Evolutionary conservation across 2,888 invertebrate genomes (phyloP).

Genomic region (Beris morrisii): DNA sequence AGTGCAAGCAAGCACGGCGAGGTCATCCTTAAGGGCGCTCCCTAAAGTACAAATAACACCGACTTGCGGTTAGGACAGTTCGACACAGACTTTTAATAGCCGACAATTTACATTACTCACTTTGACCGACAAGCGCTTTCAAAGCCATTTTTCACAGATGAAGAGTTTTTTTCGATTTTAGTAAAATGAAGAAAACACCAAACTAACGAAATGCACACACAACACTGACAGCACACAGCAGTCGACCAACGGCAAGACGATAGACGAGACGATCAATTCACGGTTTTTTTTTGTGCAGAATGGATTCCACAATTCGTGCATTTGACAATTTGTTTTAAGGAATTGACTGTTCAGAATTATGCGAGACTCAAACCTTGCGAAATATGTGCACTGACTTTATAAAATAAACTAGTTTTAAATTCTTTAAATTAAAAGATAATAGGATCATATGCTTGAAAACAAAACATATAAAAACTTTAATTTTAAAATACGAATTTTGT

Average conservation of each 20-base stretch:
- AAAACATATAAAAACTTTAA: background rate
- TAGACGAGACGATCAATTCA: background rate
- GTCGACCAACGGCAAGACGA: background rate
- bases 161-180: background rate
- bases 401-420: too few species aligned
- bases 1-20: background rate
- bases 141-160: conserved; percentile 68
- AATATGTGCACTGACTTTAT: too few species aligned
- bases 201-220: conserved; percentile 19
- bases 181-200: conserved; percentile 2
- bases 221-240: conserved; percentile 17
- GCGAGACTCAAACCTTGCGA: too few species aligned
- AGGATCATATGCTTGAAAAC: background rate
- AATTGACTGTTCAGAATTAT: too few species aligned
- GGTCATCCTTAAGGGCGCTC: conserved; percentile 9
- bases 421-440: background rate
- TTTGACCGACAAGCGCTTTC: conserved; percentile 83
- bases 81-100: background rate
- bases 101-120: conserved; percentile 62
- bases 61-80: background rate
- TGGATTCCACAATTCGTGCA: conserved; percentile 4
- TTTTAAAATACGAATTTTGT: background rate
- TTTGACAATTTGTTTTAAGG: background rate
- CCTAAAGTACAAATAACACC: background rate
- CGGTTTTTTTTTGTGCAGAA: too few species aligned